Conservation (phyloP, 1,140 invertebrate genomes). For the Aphelenchoides fujianensis region DNA sequence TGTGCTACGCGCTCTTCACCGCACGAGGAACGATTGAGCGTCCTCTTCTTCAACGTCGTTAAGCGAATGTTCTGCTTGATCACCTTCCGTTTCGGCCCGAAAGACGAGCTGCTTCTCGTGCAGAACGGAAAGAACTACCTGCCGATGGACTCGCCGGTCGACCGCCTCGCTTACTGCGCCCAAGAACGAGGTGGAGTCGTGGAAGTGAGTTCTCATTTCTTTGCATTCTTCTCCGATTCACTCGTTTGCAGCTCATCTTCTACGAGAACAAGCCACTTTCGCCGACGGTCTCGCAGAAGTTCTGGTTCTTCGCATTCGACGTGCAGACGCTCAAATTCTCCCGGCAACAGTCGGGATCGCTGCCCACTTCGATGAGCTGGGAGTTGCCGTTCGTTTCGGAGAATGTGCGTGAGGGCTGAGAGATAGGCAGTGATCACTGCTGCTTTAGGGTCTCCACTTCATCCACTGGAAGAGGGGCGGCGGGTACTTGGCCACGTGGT, state of each 20-base stretch:
- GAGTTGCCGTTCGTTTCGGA: not conserved
- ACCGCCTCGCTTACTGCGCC: not conserved
- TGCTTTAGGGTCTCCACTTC: slow-evolving; percentile 8
- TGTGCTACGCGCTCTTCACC: not conserved
- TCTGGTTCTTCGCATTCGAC: slow-evolving; percentile 8
- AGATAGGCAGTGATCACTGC: no score
- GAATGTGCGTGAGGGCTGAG: not conserved
- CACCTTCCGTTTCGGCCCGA: not conserved
- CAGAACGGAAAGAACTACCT: not conserved
- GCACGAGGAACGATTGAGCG: not conserved
- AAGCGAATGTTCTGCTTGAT: not conserved
- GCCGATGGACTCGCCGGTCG: not conserved
- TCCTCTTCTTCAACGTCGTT: not conserved
- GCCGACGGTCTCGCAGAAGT: not conserved
- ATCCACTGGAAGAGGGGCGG: not conserved
- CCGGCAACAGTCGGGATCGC: not conserved
- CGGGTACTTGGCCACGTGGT: not conserved
- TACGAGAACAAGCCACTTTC: not conserved
- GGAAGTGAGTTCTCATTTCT: not conserved
- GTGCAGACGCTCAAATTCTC: not conserved
- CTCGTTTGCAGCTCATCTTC: not conserved
- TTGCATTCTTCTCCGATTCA: not conserved
- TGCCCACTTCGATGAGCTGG: not conserved
- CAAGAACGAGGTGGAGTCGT: not conserved
- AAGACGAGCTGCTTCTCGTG: not conserved